A percentile compares a stretch with the other conserved stretches of the same genome.
These are phyloP conservation scores for Mesoligia furuncula DNA, from an alignment of 2,888 invertebrate genomes.

Conservation along the genomic window DNA sequence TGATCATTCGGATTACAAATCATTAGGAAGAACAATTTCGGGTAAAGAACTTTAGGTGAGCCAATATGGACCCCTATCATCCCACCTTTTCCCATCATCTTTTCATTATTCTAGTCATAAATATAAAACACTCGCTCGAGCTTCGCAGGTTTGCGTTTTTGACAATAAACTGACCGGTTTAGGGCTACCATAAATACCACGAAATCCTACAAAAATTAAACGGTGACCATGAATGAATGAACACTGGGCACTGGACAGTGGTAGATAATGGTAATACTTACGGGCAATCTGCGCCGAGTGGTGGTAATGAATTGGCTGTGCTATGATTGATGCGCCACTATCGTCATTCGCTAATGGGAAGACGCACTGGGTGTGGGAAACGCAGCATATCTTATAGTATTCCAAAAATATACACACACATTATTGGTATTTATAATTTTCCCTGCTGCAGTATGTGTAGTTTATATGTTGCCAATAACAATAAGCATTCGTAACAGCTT, in stretches of 20 bases:
- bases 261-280: conserved; percentile 53
- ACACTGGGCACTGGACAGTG: conserved; percentile 39
- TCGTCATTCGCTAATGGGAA: conserved; percentile 84
- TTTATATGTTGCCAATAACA: background rate
- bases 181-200: background rate
- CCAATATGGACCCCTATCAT: too few relatives aligned
- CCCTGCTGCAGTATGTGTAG: background rate
- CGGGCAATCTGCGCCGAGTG: conserved; percentile 87
- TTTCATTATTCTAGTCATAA: background rate
- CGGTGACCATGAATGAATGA: conserved; percentile 31
- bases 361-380: conserved; percentile 72
- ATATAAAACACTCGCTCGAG: background rate
- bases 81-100: background rate
- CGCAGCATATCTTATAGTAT: conserved; percentile 30
- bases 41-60: too few relatives aligned
- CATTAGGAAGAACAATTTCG: too few relatives aligned
- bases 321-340: conserved; percentile 86
- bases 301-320: conserved; percentile 88
- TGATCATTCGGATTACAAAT: too few relatives aligned
- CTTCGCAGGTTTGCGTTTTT: background rate
- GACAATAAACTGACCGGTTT: background rate
- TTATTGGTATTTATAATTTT: background rate
- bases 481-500: background rate
- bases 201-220: conserved; percentile 9
- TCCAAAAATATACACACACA: background rate